Conservation (phyloP, 2,888 invertebrate species). For the Therioaphis trifolii region DNA sequence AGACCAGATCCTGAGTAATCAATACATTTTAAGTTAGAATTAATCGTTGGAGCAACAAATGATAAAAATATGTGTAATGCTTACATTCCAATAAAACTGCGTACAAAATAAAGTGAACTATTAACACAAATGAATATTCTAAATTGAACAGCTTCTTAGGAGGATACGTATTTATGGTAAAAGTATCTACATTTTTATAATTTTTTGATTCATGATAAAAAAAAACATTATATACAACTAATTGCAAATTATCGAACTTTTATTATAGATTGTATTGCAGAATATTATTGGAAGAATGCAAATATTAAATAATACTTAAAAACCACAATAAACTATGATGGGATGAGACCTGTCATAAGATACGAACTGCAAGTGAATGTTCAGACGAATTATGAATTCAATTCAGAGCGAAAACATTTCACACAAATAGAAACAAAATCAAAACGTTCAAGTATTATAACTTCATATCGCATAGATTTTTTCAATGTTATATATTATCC, state of each 20-base stretch:
- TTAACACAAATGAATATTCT: background rate
- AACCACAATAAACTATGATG: background rate
- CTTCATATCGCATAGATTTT: no score
- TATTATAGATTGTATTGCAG: background rate
- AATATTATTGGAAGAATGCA: background rate
- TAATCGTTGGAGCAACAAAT: no score
- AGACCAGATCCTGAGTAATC: no score
- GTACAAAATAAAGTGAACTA: background rate
- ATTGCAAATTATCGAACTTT: no score
- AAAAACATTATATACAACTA: no score
- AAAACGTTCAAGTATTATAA: background rate
- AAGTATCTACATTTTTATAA: background rate
- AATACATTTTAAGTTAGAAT: no score
- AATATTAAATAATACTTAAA: background rate
- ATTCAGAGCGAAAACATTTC: background rate
- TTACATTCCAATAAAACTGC: conserved; percentile 29
- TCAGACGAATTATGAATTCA: conserved; percentile 4
- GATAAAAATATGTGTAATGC: no score
- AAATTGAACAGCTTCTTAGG: conserved; percentile 31
- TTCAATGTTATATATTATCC: no score
- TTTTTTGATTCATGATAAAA: no score
- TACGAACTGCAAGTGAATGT: conserved; percentile 18
- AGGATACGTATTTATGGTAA: background rate
- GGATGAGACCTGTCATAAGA: background rate
- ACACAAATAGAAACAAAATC: conserved; percentile 24